A percentile compares a stretch with the other conserved stretches of the same genome.
Conservation (phyloP, 2,888 invertebrate species). For the Reticulitermes lucifugus region DNA sequence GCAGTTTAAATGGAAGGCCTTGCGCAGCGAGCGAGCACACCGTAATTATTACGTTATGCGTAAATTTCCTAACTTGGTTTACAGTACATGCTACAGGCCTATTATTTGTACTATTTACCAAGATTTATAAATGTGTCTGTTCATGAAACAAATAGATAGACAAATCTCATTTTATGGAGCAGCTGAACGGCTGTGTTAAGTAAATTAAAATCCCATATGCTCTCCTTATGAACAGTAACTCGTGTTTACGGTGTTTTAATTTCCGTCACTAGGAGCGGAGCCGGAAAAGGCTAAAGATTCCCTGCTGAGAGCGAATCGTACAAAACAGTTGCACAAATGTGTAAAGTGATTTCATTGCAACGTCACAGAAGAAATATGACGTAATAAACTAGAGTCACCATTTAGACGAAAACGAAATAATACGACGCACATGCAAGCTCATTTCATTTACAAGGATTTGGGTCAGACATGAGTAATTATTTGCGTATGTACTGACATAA, state of each 20-base stretch:
- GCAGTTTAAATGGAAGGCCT: too few species aligned
- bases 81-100: too few species aligned
- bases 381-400: neutral
- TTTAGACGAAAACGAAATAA: neutral
- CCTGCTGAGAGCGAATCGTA: neutral
- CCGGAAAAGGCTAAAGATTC: neutral
- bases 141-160: neutral
- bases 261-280: neutral
- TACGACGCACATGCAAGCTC: neutral
- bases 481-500: too few species aligned
- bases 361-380: neutral
- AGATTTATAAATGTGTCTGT: neutral
- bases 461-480: too few species aligned
- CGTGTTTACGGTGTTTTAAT: neutral
- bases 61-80: too few species aligned
- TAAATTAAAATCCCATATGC: conserved; percentile 2
- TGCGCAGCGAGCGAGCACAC: too few species aligned
- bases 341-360: neutral
- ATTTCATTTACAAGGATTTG: too few species aligned
- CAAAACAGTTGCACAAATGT: neutral
- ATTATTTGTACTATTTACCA: too few species aligned
- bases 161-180: neutral
- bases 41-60: too few species aligned
- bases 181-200: neutral
- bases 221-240: neutral